These are phyloP conservation scores for Drosophila mayaguana DNA, from an alignment of 2,888 invertebrate species.

Conservation along the genomic window DNA sequence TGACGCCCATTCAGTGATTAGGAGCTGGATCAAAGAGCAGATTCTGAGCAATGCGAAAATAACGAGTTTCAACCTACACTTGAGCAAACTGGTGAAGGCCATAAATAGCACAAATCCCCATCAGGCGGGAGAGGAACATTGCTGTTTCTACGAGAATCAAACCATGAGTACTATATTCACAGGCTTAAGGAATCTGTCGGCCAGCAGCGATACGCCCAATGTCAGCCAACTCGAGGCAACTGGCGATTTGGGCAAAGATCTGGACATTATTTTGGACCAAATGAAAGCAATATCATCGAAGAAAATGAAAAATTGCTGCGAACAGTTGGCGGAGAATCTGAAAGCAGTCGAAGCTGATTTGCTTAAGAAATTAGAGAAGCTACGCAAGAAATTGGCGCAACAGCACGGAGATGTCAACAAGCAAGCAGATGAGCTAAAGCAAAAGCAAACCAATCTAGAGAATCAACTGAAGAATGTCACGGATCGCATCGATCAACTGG, in stretches of 20 bases:
- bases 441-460: conserved; percentile 5
- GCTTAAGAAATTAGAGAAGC: background rate
- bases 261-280: conserved; percentile 37
- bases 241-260: conserved; percentile 47
- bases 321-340: conserved; percentile 7
- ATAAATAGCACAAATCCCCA: conserved; percentile 5
- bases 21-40: conserved; percentile 48
- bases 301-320: conserved; percentile 41
- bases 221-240: conserved; percentile 1
- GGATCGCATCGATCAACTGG: conserved; percentile 13
- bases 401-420: background rate
- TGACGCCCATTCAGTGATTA: conserved; percentile 13
- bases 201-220: background rate
- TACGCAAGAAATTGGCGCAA: background rate
- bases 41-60: conserved; percentile 29
- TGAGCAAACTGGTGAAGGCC: conserved; percentile 14
- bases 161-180: conserved; percentile 36
- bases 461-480: conserved; percentile 3
- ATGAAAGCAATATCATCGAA: conserved; percentile 8
- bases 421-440: background rate
- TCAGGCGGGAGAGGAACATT: conserved; percentile 3
- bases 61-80: conserved; percentile 26
- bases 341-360: conserved; percentile 27
- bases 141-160: conserved; percentile 49
- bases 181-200: conserved; percentile 11